Percentiles rank a stretch among this genome's conserved stretches.
Conservation (phyloP, 2,797 vertebrate species). For the Oreochromis mossambicus region DNA sequence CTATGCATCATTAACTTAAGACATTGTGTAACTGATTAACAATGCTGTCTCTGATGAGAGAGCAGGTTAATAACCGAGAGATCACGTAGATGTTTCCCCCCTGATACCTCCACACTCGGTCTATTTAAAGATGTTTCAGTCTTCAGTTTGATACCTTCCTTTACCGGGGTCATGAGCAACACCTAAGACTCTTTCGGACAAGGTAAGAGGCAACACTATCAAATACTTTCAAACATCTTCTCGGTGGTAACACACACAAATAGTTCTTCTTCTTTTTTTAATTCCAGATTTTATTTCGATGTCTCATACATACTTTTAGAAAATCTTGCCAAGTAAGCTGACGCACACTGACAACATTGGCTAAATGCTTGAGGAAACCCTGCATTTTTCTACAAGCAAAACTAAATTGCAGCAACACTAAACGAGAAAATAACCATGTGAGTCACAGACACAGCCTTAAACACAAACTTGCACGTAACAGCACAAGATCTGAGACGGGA, state of each 20-base stretch:
- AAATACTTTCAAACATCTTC: not conserved
- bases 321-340: not conserved
- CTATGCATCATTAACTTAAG: slow-evolving; percentile 24
- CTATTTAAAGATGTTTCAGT: slow-evolving; percentile 45
- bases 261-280: not conserved
- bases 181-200: not conserved
- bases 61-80: slow-evolving; percentile 38
- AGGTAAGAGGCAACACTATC: slow-evolving; percentile 42
- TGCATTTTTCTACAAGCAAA: not conserved
- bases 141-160: not conserved
- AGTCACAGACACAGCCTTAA: not conserved
- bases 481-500: not conserved
- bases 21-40: slow-evolving; percentile 54
- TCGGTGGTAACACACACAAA: not conserved
- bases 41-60: slow-evolving; percentile 10
- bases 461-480: not conserved
- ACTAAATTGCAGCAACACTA: not conserved
- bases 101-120: slow-evolving; percentile 1
- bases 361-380: not conserved
- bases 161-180: not conserved
- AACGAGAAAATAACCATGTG: not conserved
- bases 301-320: not conserved
- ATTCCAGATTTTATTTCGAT: not conserved
- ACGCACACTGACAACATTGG: not conserved
- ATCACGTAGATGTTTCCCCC: slow-evolving; percentile 1